Evolutionary conservation across 2,113 vertebrate genomes (phyloP), one percentile per base, ranked within the genome.

Genomic region (Tenrec ecaudatus): DNA sequence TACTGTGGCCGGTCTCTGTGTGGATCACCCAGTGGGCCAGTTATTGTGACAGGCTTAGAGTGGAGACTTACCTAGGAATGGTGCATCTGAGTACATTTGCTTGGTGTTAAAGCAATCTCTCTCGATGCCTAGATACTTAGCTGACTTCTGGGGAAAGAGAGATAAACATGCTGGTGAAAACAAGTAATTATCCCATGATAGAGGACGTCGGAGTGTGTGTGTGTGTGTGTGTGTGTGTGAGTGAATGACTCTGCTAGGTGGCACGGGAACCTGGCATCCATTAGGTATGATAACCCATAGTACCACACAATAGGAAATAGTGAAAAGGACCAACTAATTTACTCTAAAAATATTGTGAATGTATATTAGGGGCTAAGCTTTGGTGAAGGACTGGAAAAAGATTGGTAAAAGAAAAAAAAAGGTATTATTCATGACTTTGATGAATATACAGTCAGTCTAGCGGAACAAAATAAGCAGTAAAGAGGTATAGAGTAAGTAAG

Each of bases 21-120:
- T 60, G 40, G 1, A 58, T 82, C 66, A 91, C 78, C 76, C 82
- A 93, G 25, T 82, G 87, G 91, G 92, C 78, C 57, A 80, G 77
- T 82, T 93, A 69, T 3, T 88, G 19, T 36, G 62, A 11, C 79
- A 58, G 85, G 69, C 68, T 86, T 85, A 58, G 29, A 53, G 20
- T 79, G 33, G 68, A 79, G 47, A n/a, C 82, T 89, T 80, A 76
- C 68, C 89, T 94, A 69, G 69, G 75, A 81, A 75, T 38, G 78
- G 10, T 47, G 25, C 73, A 69, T 82, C 33, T 88, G 64, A 79
- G 6, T 47, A 79, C 47, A 87, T 69, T 68, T 15, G 47, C 38
- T 88, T 31, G 79, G 91, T 93, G 82, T 89, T 27, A 88, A 82
- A 83, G 68, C 31, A 88, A 84, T 75, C 27, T 69, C 92, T 93